Evolutionary conservation across 2,113 vertebrate genomes (phyloP), one percentile per base, ranked within the genome.

Genomic region (Fregata magnificens): DNA sequence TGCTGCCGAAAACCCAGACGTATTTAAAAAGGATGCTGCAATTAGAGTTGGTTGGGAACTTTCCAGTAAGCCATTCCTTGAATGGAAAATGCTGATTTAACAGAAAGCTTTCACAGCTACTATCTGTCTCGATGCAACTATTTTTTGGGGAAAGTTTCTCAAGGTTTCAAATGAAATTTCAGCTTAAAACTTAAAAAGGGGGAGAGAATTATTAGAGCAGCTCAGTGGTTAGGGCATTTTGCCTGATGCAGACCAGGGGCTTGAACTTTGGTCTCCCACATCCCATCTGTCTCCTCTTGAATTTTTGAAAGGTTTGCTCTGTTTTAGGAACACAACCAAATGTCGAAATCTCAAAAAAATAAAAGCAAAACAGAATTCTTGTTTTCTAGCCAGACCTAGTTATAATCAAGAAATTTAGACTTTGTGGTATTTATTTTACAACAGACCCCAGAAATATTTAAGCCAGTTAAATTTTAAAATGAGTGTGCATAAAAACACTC

Each of bases 71-170:
- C 52, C 36, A 32, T 91, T 90, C 72, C 61, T 82, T 92, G 82
- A 92, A 92, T 86, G 82, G 87, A 86, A 97, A 94, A 66, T 55
- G 53, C 71, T 95, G 93, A 91, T 94, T 85, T 84, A 88, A 87
- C 70, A 61, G 73, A 52, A 81, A 58, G 22, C 32, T 87, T 78
- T 82, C 85, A 69, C 36, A 72, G 70, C 70, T 87, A 55, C 78
- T 92, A 45, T 92, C 76, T 88, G 40, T 82, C 66, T 61, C 1
- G 2, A 31, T 79, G 52, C 21, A 76, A 3, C 58, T 82, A 0
- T 34, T 56, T 45, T 29, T 1, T 6, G 16, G 77, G 76, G 32
- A 20, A 66, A 61, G 40, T 42, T 89, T 85, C 81, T 69, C 2
- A 6, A 80, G 70, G 40, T 73, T 82, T 61, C 28, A 59, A 61